Conservation (phyloP, 2,888 invertebrate species). For the Acrobasis suavella region DNA sequence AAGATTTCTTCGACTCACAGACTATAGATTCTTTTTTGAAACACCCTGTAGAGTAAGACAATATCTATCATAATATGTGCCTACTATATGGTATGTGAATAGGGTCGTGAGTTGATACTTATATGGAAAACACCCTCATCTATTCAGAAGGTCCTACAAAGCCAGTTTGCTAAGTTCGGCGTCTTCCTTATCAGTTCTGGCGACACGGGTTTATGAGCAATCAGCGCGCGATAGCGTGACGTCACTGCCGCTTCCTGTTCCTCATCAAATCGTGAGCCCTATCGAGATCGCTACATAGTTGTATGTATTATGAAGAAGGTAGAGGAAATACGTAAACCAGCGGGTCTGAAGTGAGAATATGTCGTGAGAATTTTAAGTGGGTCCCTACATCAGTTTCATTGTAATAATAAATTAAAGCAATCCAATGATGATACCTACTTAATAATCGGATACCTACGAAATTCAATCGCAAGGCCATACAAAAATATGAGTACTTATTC, state of each 20-base stretch:
- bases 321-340: not conserved
- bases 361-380: too few species aligned
- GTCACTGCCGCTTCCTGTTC: constrained; percentile 39
- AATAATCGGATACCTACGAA: too few species aligned
- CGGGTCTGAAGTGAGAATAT: not conserved
- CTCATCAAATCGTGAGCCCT: constrained; percentile 16
- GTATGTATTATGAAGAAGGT: not conserved
- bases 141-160: not conserved
- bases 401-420: too few species aligned
- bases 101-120: not conserved
- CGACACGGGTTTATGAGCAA: constrained; percentile 27
- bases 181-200: constrained; percentile 23
- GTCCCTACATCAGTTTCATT: too few species aligned
- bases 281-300: constrained; percentile 1
- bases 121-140: not conserved
- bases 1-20: too few species aligned
- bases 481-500: too few species aligned
- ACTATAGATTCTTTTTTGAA: too few species aligned
- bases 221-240: constrained; percentile 44
- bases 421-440: too few species aligned
- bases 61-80: too few species aligned
- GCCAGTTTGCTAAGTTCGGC: constrained; percentile 11
- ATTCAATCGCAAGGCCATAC: too few species aligned
- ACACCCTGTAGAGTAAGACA: too few species aligned
- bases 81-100: too few species aligned